Evolutionary conservation across 2,797 vertebrate genomes (phyloP).

Genomic region (Danio kyathit): DNA sequence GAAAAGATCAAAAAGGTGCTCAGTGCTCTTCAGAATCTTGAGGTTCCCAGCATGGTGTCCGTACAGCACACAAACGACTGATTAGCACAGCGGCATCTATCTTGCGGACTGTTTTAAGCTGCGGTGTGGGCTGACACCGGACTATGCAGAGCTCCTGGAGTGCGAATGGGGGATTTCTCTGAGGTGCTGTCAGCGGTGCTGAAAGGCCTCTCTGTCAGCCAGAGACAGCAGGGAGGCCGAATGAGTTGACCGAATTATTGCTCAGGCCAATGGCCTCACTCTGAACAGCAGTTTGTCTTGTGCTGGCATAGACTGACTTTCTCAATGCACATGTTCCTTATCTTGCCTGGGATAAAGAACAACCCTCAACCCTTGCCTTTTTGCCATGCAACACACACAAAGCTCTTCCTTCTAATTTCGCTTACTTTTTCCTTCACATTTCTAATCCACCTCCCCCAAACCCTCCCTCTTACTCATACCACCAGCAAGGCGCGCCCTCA

Average conservation of each 20-base stretch:
- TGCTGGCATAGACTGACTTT: constrained; percentile 52
- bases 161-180: constrained; percentile 55
- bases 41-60: constrained; percentile 58
- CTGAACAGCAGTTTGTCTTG: constrained; percentile 62
- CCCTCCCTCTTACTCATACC: constrained; percentile 80
- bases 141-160: constrained; percentile 60
- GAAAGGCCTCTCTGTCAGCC: constrained; percentile 61
- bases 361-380: constrained; percentile 48
- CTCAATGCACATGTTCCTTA: constrained; percentile 54
- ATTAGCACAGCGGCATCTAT: constrained; percentile 65
- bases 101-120: constrained; percentile 60
- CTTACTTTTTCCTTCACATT: constrained; percentile 61
- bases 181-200: constrained; percentile 59
- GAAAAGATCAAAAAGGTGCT: constrained; percentile 67
- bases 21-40: constrained; percentile 61
- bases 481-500: constrained; percentile 83
- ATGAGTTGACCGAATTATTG: constrained; percentile 53
- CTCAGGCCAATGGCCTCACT: constrained; percentile 54
- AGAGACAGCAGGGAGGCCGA: constrained; percentile 51
- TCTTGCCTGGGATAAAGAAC: constrained; percentile 43
- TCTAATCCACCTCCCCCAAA: constrained; percentile 61
- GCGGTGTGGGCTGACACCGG: constrained; percentile 60
- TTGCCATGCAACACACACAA: constrained; percentile 60
- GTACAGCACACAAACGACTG: constrained; percentile 60
- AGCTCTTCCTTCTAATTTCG: constrained; percentile 27